These are phyloP conservation scores for Frankliniella intonsa DNA, from an alignment of 2,888 invertebrate genomes.

Conservation along the genomic window DNA sequence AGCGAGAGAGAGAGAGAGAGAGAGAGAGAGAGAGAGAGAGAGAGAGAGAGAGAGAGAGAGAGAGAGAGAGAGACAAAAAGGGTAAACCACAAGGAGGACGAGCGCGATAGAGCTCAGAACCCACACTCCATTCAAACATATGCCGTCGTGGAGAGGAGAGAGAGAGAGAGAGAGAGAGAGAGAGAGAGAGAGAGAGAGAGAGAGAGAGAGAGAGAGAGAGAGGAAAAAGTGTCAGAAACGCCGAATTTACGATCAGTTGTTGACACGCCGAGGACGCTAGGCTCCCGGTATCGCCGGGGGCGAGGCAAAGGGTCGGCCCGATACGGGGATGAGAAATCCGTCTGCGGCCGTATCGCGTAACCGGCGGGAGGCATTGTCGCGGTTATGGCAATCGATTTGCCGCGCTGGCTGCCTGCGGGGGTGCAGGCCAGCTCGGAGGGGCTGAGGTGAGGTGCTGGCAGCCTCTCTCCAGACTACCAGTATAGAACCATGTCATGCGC, in stretches of 20 bases:
- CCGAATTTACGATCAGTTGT: conserved; percentile 20
- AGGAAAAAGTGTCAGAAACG: conserved; percentile 14
- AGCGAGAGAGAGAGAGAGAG: background rate
- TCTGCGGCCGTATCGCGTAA: background rate
- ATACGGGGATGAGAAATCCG: background rate
- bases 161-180: too few species aligned
- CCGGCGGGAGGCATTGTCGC: background rate
- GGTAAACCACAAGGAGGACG: too few species aligned
- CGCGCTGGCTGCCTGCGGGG: background rate
- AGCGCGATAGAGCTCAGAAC: background rate
- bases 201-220: background rate
- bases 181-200: too few species aligned
- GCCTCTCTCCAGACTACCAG: too few species aligned
- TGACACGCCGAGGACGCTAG: background rate
- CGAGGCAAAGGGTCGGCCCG: too few species aligned
- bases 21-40: background rate
- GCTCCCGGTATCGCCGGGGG: background rate
- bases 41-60: background rate
- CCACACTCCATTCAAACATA: background rate
- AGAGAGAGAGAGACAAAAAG: background rate
- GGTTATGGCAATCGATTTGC: conserved; percentile 24
- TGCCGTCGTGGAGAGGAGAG: background rate
- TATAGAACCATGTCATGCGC: background rate
- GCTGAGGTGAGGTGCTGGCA: background rate
- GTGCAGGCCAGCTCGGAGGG: background rate